phyloP scores from a whole-genome alignment of 2,113 vertebrate species.

The Nesogale talazaci region DNA sequence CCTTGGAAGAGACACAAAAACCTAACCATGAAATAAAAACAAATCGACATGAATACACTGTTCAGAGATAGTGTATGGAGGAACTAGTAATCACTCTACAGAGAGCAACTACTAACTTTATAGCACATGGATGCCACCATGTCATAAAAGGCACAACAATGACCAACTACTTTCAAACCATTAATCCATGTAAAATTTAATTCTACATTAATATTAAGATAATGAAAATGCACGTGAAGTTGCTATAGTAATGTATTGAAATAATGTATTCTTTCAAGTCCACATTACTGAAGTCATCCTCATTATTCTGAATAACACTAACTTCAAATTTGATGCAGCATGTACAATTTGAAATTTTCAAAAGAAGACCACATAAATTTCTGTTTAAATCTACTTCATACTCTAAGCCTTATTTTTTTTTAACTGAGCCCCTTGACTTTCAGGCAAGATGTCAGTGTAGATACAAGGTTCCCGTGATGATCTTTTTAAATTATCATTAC shows the following conservation, averaged over 20 bases:
- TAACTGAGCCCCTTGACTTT: constrained; percentile 25
- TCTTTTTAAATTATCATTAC: constrained; percentile 65
- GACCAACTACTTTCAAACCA: constrained; percentile 26
- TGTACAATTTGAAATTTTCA: neutral
- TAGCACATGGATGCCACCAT: neutral
- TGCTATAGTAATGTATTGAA: neutral
- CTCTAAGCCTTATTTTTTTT: constrained; percentile 22
- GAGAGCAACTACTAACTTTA: neutral
- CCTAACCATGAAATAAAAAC: constrained; percentile 32
- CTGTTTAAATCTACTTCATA: neutral
- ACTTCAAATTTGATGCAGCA: neutral
- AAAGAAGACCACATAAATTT: constrained; percentile 3
- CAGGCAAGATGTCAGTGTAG: constrained; percentile 4
- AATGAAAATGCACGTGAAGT: constrained; percentile 38
- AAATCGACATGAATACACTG: neutral
- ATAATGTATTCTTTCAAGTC: constrained; percentile 7
- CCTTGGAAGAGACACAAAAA: constrained; percentile 7
- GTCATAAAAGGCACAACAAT: constrained; percentile 26
- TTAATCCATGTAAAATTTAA: constrained; percentile 57
- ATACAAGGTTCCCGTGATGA: constrained; percentile 41
- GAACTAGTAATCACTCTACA: constrained; percentile 9
- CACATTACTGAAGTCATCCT: neutral
- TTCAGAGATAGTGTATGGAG: constrained; percentile 21
- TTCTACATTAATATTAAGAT: constrained; percentile 7
- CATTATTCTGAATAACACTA: constrained; percentile 24